Evolutionary conservation across 2,113 vertebrate species (phyloP).

Genomic region (Amblyopsis rosae): DNA sequence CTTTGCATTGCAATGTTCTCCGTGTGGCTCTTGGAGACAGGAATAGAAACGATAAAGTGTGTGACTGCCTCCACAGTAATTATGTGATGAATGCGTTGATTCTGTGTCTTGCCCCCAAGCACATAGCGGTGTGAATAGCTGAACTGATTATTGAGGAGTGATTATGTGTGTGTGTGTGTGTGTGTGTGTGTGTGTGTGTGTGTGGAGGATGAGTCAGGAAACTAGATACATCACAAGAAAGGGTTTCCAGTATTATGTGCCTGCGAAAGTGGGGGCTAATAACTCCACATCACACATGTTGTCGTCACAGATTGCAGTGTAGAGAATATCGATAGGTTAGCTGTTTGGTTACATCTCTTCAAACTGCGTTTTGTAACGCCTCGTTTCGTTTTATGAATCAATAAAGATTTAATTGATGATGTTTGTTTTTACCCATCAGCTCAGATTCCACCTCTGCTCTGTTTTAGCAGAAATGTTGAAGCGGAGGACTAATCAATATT

Average conservation of each 20-base stretch:
- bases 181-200: constrained; percentile 5
- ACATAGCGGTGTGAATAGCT: constrained; percentile 54
- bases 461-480: no score
- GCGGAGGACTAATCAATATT: no score
- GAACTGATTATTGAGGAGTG: constrained; percentile 67
- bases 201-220: constrained; percentile 2
- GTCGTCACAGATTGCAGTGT: no score
- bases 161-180: constrained; percentile 12
- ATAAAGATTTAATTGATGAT: no score
- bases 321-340: no score
- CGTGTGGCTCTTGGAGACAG: constrained; percentile 55
- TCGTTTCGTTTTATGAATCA: no score
- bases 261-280: not conserved
- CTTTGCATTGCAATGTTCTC: constrained; percentile 42
- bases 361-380: no score
- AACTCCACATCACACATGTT: not conserved
- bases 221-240: constrained; percentile 37
- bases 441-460: no score
- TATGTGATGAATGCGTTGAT: constrained; percentile 70
- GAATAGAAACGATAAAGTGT: constrained; percentile 68
- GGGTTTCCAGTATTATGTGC: constrained; percentile 16
- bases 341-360: no score
- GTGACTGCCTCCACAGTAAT: constrained; percentile 70
- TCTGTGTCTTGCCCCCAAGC: constrained; percentile 58
- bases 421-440: no score